phyloP scores from a whole-genome alignment of 2,113 vertebrate species.

The Melanotaenia duboulayi region DNA sequence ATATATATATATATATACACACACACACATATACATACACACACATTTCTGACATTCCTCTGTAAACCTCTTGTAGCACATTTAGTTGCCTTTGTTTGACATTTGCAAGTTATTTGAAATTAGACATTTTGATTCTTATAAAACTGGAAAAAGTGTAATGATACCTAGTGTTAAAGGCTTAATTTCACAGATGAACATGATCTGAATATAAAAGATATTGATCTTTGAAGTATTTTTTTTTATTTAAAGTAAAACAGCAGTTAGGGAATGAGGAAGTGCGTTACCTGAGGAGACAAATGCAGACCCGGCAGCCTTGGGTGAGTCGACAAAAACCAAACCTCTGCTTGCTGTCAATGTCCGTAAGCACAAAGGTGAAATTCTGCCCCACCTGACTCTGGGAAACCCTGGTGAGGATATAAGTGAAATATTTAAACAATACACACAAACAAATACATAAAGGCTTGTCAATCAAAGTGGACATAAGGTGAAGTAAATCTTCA shows the following conservation, averaged over 20 bases:
- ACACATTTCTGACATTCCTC: no score
- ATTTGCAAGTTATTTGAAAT: constrained; percentile 15
- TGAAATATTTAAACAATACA: neutral
- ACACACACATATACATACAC: no score
- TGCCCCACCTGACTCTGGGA: constrained; percentile 94
- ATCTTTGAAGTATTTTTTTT: neutral
- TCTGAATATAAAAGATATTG: no score
- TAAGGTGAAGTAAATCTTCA: neutral
- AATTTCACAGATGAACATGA: neutral
- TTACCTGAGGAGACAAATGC: constrained; percentile 96
- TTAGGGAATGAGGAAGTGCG: constrained; percentile 18
- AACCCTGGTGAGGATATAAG: constrained; percentile 81
- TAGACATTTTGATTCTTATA: neutral
- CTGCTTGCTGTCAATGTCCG: constrained; percentile 97
- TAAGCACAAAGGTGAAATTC: constrained; percentile 98
- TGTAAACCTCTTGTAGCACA: neutral
- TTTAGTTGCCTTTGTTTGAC: neutral
- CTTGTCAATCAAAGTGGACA: constrained; percentile 4
- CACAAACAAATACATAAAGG: neutral
- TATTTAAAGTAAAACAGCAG: neutral
- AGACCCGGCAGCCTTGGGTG: constrained; percentile 91
- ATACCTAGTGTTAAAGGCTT: neutral
- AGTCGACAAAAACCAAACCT: constrained; percentile 98
- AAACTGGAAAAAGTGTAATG: neutral
- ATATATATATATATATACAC: neutral